Conservation (phyloP, 1,140 invertebrate species). For the Drosophila parabipectinata region DNA sequence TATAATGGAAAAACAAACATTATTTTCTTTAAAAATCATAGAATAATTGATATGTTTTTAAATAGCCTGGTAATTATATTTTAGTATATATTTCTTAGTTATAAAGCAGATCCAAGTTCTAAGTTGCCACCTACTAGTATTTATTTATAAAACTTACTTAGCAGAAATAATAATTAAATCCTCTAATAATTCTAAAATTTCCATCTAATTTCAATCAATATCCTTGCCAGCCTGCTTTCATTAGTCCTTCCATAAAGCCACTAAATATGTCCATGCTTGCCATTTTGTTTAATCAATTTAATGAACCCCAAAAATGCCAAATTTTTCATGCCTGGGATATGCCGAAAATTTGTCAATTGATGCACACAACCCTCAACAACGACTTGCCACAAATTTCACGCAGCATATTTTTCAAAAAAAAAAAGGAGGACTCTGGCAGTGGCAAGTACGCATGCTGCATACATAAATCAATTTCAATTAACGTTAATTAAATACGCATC, state of each 20-base stretch:
- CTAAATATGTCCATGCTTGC: too few species aligned
- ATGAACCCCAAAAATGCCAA: conserved; percentile 38
- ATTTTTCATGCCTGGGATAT: conserved; percentile 65
- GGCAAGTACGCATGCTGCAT: conserved; percentile 68
- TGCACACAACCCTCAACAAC: neutral
- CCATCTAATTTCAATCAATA: too few species aligned
- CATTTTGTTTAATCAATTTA: conserved; percentile 64
- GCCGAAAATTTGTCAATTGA: conserved; percentile 63
- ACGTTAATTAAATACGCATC: conserved; percentile 82
- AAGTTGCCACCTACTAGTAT: too few species aligned
- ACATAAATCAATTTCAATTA: conserved; percentile 83
- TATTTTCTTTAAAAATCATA: too few species aligned
- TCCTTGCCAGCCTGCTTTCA: neutral
- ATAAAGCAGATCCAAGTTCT: too few species aligned
- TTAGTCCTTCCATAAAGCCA: neutral
- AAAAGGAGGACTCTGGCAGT: neutral
- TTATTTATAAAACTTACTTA: too few species aligned
- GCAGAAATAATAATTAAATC: too few species aligned
- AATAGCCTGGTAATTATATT: too few species aligned
- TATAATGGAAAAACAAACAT: too few species aligned
- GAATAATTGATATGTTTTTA: too few species aligned
- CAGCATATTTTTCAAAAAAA: conserved; percentile 53
- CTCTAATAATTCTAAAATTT: too few species aligned
- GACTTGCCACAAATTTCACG: conserved; percentile 58
- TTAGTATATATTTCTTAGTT: too few species aligned